A percentile compares a stretch with the other conserved stretches of the same genome.
These are phyloP conservation scores for Thripadectes ignobilis DNA, from an alignment of 2,797 vertebrate species.

Conservation along the genomic window DNA sequence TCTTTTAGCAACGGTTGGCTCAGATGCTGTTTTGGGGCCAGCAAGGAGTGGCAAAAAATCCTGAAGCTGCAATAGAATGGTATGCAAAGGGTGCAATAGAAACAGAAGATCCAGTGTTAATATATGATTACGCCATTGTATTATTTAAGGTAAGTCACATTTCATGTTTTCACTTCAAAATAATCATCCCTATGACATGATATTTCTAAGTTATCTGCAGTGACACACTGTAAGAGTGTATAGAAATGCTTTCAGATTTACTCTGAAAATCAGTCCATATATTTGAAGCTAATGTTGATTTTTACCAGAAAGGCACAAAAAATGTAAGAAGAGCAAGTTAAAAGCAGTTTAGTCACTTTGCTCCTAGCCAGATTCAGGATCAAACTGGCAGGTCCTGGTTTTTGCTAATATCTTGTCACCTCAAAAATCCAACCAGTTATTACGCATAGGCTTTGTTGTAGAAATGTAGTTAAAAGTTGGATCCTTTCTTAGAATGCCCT, in stretches of 20 bases:
- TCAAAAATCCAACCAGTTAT: neutral
- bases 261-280: neutral
- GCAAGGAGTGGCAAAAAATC: slow-evolving; percentile 87
- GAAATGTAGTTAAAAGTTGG: neutral
- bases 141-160: slow-evolving; percentile 85
- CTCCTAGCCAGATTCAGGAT: neutral
- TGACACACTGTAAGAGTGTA: neutral
- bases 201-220: neutral
- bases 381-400: neutral
- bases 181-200: neutral
- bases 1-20: slow-evolving; percentile 84
- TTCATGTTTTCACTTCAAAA: neutral
- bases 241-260: neutral
- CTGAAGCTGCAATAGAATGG: slow-evolving; percentile 83
- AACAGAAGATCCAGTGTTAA: slow-evolving; percentile 83
- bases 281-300: neutral
- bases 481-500: neutral
- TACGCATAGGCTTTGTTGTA: neutral
- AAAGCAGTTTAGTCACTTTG: neutral
- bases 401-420: neutral
- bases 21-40: slow-evolving; percentile 90
- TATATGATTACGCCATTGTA: slow-evolving; percentile 90
- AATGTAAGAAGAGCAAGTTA: neutral
- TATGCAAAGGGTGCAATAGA: slow-evolving; percentile 86
- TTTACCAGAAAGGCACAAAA: neutral